phyloP scores from a whole-genome alignment of 2,113 vertebrate genomes.

The Saiga tatarica region DNA sequence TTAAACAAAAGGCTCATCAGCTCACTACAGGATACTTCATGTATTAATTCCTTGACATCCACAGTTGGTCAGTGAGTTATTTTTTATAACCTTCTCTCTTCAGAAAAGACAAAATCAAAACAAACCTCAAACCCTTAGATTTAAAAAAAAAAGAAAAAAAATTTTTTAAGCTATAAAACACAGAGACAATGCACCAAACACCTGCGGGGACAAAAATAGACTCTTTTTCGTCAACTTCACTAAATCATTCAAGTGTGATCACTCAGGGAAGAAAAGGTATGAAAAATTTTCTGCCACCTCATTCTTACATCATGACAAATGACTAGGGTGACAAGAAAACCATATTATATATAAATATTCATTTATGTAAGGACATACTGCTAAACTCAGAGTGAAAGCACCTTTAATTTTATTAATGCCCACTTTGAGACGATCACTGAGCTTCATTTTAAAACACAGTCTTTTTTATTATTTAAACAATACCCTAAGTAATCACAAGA shows the following conservation, averaged over 20 bases:
- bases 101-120: neutral
- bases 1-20: neutral
- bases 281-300: neutral
- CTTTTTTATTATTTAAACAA: slow-evolving; percentile 7
- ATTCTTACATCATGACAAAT: slow-evolving; percentile 1
- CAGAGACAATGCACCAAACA: neutral
- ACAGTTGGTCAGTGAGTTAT: neutral
- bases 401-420: neutral
- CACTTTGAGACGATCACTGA: neutral
- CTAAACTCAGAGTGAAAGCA: neutral
- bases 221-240: neutral
- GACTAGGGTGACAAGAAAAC: neutral
- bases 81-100: neutral
- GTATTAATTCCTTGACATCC: neutral
- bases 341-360: neutral
- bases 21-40: neutral
- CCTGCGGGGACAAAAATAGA: neutral
- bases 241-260: neutral
- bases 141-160: neutral
- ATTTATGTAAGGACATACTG: neutral
- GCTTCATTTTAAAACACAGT: neutral
- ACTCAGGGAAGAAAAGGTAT: neutral
- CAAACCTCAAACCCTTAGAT: neutral
- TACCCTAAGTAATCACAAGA: neutral
- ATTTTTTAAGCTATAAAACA: neutral